phyloP scores from a whole-genome alignment of 2,797 vertebrate genomes.

The Phrynocephalus vlangalii region DNA sequence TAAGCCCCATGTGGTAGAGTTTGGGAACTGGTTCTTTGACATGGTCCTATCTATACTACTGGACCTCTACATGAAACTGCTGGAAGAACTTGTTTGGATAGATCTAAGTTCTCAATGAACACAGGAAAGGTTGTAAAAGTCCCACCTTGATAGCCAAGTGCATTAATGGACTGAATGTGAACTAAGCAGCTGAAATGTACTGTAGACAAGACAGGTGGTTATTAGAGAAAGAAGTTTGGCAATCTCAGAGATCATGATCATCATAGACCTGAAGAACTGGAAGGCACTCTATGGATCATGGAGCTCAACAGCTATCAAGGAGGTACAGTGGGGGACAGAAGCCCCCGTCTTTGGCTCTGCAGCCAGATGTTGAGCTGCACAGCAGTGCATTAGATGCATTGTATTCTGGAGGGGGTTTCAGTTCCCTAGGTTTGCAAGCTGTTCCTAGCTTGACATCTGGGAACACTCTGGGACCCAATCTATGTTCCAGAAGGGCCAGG shows the following conservation, averaged over 20 bases:
- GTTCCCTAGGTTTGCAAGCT: too few species aligned
- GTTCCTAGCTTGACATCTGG: too few species aligned
- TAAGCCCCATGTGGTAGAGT: not conserved
- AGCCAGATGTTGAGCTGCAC: too few species aligned
- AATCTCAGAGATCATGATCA: not conserved
- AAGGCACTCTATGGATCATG: too few species aligned
- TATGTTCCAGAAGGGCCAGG: not conserved
- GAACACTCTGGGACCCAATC: too few species aligned
- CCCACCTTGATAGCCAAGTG: not conserved
- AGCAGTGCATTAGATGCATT: too few species aligned
- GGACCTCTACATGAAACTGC: not conserved
- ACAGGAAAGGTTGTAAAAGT: not conserved
- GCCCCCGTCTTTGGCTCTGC: too few species aligned
- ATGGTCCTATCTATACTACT: not conserved
- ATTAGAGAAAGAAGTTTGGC: not conserved
- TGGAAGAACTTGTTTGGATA: not conserved
- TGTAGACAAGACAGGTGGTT: not conserved
- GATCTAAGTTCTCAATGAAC: not conserved
- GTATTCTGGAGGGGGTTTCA: not conserved
- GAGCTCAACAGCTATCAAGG: too few species aligned
- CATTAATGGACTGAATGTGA: not conserved
- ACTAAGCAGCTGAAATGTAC: not conserved
- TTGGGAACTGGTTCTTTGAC: not conserved
- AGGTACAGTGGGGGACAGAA: too few species aligned
- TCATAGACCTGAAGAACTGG: too few species aligned